Conservation (phyloP, 1,140 invertebrate species). For the Pissodes strobi region DNA sequence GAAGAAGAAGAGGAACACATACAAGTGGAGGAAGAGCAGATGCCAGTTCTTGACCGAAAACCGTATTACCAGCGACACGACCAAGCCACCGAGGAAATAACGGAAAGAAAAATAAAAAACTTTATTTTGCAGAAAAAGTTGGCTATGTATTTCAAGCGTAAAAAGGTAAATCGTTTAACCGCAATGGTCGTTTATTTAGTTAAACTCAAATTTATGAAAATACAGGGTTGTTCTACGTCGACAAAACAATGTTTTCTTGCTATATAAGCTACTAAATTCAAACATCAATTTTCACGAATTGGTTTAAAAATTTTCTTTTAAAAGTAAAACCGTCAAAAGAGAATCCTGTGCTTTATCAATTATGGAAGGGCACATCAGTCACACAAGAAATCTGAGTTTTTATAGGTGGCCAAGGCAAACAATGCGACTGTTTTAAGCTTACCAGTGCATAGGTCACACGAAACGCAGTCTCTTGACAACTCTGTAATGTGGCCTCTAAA, state of each 20-base stretch:
- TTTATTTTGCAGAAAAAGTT: constrained; percentile 48
- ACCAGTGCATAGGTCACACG: no score
- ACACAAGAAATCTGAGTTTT: no score
- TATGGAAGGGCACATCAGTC: no score
- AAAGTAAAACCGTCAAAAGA: no score
- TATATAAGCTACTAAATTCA: no score
- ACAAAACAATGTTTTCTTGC: background rate
- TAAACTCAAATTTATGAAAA: background rate
- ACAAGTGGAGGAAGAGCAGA: constrained; percentile 19
- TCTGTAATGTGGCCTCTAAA: no score
- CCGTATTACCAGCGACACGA: constrained; percentile 42
- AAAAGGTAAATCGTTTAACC: constrained; percentile 42
- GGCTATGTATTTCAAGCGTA: constrained; percentile 47
- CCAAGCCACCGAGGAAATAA: constrained; percentile 35
- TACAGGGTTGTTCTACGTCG: background rate
- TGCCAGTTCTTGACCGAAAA: constrained; percentile 29
- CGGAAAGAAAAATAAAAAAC: constrained; percentile 42
- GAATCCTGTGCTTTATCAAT: no score
- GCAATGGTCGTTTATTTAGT: background rate
- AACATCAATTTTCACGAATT: no score
- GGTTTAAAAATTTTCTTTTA: no score
- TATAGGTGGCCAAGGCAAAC: no score
- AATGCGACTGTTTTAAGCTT: no score
- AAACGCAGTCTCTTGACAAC: no score
- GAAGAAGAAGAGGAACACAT: constrained; percentile 35